A percentile compares a stretch with the other conserved stretches of the same genome.
Conservation (phyloP, 2,797 vertebrate species). For the Myiothlypis chrysogaster region DNA sequence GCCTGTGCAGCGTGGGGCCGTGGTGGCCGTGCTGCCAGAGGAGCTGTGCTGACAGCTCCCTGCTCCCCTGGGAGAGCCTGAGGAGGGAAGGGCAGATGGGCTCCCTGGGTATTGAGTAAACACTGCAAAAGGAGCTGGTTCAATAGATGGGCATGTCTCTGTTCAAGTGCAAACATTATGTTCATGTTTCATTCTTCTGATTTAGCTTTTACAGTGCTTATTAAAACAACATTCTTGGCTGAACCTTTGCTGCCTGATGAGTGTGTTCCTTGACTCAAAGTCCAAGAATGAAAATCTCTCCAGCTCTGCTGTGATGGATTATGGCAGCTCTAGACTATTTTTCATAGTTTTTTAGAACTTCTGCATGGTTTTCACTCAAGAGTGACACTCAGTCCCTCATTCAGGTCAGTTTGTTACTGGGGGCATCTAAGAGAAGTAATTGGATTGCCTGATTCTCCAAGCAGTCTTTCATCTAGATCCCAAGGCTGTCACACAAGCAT, state of each 20-base stretch:
- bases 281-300: neutral
- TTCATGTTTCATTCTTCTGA: neutral
- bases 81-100: neutral
- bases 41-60: rapidly evolving
- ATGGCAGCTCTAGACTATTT: neutral
- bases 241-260: neutral
- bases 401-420: neutral
- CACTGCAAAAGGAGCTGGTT: neutral
- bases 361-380: neutral
- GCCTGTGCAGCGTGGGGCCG: rapidly evolving
- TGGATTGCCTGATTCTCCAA: neutral
- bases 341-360: neutral
- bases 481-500: neutral
- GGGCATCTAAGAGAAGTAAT: neutral
- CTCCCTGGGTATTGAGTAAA: neutral
- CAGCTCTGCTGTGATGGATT: neutral
- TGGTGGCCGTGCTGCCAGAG: neutral
- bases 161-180: neutral
- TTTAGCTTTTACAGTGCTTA: neutral
- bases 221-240: neutral
- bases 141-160: neutral
- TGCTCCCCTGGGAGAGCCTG: rapidly evolving
- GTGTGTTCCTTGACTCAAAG: neutral
- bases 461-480: neutral
- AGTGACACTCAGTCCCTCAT: neutral